These are phyloP conservation scores for Ophiodon elongatus DNA, from an alignment of 2,113 vertebrate genomes.

Conservation along the genomic window DNA sequence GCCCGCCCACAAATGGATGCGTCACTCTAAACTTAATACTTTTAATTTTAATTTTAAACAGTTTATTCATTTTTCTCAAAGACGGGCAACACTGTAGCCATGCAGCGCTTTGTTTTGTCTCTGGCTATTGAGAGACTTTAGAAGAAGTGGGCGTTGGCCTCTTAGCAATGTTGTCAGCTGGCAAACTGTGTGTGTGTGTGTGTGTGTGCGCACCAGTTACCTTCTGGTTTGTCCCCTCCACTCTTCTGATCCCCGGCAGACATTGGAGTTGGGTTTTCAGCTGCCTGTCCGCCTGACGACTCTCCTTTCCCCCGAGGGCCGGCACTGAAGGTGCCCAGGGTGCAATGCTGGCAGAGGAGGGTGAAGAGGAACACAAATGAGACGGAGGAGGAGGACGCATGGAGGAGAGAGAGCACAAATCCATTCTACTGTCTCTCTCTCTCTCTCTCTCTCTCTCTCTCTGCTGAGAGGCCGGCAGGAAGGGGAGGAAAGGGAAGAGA, in stretches of 20 bases:
- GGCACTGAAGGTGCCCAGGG: constrained; percentile 40
- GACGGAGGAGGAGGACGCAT: constrained; percentile 41
- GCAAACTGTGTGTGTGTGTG: constrained; percentile 26
- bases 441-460: constrained; percentile 77
- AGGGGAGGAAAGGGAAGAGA: constrained; percentile 49
- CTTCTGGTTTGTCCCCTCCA: constrained; percentile 77
- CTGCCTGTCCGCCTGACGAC: constrained; percentile 50
- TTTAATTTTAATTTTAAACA: not conserved
- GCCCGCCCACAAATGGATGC: not conserved
- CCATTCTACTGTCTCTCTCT: constrained; percentile 68
- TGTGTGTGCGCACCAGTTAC: constrained; percentile 65
- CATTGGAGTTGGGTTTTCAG: constrained; percentile 79
- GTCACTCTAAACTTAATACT: not conserved
- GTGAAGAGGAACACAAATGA: constrained; percentile 31
- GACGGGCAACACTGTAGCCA: not conserved
- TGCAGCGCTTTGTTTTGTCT: constrained; percentile 14
- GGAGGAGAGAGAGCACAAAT: constrained; percentile 73
- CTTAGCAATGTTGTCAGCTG: constrained; percentile 25
- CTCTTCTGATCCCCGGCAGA: constrained; percentile 76
- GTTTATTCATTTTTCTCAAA: constrained; percentile 41
- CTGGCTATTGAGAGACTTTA: constrained; percentile 19
- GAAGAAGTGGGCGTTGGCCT: constrained; percentile 57
- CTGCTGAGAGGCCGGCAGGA: constrained; percentile 82
- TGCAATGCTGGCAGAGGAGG: constrained; percentile 36
- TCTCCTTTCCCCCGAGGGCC: constrained; percentile 62